Evolutionary conservation across 2,113 vertebrate species (phyloP).

Genomic region (Petromus typicus): DNA sequence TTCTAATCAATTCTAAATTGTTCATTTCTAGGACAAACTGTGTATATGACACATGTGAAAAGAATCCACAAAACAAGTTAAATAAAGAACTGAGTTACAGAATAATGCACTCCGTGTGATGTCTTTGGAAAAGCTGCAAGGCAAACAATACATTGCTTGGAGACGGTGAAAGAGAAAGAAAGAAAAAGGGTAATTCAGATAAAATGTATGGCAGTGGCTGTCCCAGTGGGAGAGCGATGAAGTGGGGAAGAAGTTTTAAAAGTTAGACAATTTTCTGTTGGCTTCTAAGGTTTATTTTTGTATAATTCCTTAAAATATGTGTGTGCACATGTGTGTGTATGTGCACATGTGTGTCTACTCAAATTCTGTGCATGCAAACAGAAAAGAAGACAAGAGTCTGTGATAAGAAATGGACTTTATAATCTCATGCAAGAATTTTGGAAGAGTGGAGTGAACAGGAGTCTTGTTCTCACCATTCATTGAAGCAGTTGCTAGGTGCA

Average conservation of each 20-base stretch:
- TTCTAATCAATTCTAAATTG: slow-evolving; percentile 46
- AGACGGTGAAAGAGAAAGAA: background rate
- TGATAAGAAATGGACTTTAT: background rate
- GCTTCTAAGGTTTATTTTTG: background rate
- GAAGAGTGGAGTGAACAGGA: background rate
- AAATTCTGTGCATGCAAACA: background rate
- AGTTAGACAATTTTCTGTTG: background rate
- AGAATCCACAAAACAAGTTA: slow-evolving; percentile 23
- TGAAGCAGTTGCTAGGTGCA: background rate
- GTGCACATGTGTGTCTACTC: accelerated
- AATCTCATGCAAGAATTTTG: background rate
- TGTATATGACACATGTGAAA: background rate
- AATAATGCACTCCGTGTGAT: background rate
- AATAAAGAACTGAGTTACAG: background rate
- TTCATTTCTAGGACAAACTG: slow-evolving; percentile 35
- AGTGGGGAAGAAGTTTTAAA: background rate
- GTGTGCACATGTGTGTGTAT: background rate
- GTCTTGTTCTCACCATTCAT: background rate
- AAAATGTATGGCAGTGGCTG: background rate
- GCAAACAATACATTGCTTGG: background rate
- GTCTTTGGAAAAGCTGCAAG: background rate
- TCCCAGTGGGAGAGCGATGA: background rate
- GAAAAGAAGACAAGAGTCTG: background rate
- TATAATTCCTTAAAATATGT: background rate
- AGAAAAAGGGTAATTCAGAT: slow-evolving; percentile 1